Conservation (phyloP, 2,888 invertebrate species). For the Mantis religiosa region DNA sequence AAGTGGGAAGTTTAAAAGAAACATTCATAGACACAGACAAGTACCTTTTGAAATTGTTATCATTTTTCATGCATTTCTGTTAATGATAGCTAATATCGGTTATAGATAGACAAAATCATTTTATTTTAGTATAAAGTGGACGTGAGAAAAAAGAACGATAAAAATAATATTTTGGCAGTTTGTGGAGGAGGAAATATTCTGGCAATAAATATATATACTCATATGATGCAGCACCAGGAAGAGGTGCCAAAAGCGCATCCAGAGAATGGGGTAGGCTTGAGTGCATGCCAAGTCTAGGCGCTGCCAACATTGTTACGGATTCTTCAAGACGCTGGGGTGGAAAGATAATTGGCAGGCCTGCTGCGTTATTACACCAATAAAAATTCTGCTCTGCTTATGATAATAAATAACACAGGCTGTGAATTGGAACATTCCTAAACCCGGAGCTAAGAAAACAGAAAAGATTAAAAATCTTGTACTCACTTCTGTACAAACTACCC, state of each 20-base stretch:
- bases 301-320: background rate
- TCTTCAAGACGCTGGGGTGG: background rate
- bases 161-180: background rate
- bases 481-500: no score
- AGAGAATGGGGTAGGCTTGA: background rate
- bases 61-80: no score
- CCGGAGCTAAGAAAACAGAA: no score
- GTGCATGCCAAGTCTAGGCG: background rate
- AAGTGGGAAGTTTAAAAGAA: no score
- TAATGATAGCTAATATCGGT: no score
- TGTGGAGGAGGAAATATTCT: background rate
- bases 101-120: no score
- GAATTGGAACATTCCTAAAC: background rate
- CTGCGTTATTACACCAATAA: background rate
- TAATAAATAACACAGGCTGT: background rate
- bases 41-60: no score
- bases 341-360: background rate
- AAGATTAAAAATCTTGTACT: no score
- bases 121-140: no score
- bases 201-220: background rate
- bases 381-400: background rate
- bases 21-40: no score
- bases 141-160: background rate
- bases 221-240: background rate
- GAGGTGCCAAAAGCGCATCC: background rate